Evolutionary conservation across 2,797 vertebrate genomes (phyloP).

Genomic region (Chiloscyllium punctatum): DNA sequence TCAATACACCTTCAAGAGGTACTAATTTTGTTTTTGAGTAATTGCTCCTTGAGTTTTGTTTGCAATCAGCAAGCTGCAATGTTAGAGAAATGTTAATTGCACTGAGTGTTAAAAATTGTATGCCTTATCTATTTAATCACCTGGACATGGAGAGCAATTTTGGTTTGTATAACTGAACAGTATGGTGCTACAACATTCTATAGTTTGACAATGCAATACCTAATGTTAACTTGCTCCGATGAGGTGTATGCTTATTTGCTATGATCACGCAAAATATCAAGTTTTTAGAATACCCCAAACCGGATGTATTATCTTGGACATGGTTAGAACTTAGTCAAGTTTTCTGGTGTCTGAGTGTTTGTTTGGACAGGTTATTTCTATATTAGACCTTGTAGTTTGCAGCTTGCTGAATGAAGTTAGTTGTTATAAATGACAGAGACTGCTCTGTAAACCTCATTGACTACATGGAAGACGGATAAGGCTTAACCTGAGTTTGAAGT

Average conservation of each 20-base stretch:
- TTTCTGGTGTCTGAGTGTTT: too few relatives aligned
- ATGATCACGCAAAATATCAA: background rate
- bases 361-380: too few relatives aligned
- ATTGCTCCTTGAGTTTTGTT: background rate
- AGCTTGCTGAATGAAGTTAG: too few relatives aligned
- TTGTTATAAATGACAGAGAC: too few relatives aligned
- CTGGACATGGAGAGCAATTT: background rate
- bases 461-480: too few relatives aligned
- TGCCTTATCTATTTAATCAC: background rate
- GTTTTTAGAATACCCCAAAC: background rate
- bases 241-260: background rate
- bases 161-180: background rate
- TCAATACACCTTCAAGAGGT: slow-evolving; percentile 84
- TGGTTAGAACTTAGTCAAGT: too few relatives aligned
- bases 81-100: background rate
- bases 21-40: background rate
- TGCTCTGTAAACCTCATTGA: too few relatives aligned
- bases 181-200: background rate
- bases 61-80: background rate
- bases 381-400: too few relatives aligned
- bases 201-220: background rate
- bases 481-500: too few relatives aligned
- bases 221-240: background rate
- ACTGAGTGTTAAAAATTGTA: background rate
- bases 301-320: background rate